Conservation (phyloP, 2,888 invertebrate species). For the Lamellibrachia columna region DNA sequence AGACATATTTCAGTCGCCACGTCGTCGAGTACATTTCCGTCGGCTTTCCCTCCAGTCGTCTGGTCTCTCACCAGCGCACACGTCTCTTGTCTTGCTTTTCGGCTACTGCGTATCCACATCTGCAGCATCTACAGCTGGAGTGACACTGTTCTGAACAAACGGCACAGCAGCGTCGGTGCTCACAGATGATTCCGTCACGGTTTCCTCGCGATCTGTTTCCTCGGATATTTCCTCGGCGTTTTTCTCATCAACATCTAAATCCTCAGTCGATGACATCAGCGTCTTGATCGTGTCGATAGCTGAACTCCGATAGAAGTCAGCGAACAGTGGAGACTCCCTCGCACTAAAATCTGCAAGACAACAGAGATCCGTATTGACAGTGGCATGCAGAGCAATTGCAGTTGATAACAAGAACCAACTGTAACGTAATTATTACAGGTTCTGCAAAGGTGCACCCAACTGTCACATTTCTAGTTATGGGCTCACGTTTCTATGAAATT, state of each 20-base stretch:
- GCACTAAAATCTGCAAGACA: not conserved
- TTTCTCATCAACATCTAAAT: not conserved
- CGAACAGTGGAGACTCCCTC: not conserved
- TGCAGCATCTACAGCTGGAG: not conserved
- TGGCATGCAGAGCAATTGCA: not conserved
- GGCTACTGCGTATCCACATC: not conserved
- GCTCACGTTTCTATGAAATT: not conserved
- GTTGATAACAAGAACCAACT: not conserved
- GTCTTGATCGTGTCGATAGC: not conserved
- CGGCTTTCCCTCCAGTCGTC: not conserved
- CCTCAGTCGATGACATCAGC: not conserved
- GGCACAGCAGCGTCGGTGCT: not conserved
- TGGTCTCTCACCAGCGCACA: not conserved
- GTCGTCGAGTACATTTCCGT: not conserved
- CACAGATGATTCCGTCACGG: not conserved
- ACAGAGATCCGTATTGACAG: not conserved
- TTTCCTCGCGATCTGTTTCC: not conserved
- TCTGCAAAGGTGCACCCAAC: not conserved
- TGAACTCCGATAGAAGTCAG: not conserved
- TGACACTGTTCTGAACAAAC: not conserved
- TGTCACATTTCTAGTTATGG: not conserved
- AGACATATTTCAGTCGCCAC: not conserved
- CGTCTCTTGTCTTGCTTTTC: not conserved
- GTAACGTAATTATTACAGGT: not conserved
- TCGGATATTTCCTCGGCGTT: not conserved